Conservation (phyloP, 1,140 invertebrate species). For the Phenacoccus solenopsis region DNA sequence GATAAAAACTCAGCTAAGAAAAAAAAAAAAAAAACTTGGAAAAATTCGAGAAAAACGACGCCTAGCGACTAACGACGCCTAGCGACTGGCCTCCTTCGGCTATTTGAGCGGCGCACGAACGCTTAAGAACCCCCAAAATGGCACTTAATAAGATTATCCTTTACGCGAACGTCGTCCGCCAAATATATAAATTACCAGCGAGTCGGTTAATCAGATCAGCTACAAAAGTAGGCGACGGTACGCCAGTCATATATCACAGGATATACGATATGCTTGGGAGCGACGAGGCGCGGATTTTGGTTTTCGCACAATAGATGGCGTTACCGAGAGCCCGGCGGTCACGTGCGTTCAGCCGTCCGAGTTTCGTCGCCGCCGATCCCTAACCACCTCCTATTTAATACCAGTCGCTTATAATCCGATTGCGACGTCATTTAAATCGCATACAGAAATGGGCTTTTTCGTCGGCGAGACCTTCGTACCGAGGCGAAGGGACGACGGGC, state of each 20-base stretch:
- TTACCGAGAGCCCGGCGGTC: neutral
- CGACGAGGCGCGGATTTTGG: neutral
- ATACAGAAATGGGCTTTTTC: constrained; percentile 5
- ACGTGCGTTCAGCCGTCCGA: neutral
- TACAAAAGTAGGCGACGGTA: neutral
- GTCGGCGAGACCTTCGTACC: no score
- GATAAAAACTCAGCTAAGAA: no score
- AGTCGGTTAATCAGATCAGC: neutral
- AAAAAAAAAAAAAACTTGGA: no score
- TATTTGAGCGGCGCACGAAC: no score
- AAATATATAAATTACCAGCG: neutral
- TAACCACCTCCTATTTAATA: no score
- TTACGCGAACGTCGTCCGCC: neutral
- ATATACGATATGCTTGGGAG: neutral
- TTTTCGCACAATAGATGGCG: neutral
- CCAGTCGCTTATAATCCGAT: neutral
- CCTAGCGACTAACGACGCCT: no score
- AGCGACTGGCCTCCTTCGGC: no score
- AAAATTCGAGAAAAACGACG: no score
- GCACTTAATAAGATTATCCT: neutral
- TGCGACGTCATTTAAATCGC: constrained; percentile 10
- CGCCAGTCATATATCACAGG: neutral
- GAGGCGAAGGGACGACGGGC: no score
- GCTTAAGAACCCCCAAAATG: no score
- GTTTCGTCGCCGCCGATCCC: neutral